phyloP scores from a whole-genome alignment of 2,888 invertebrate species.

The Schizaphis graminum region DNA sequence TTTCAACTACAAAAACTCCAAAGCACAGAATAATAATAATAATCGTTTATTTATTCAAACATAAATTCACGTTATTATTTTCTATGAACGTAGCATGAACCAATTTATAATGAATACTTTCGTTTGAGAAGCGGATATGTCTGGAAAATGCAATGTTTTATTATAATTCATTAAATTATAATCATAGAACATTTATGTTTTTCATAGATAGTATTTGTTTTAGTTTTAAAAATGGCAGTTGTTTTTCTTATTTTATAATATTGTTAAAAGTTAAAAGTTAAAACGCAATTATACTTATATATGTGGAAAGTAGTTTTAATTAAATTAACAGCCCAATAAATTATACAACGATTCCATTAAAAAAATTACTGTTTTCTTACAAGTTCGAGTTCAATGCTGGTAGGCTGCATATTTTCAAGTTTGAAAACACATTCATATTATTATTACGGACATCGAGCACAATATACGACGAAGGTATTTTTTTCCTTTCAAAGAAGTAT shows the following conservation, averaged over 20 bases:
- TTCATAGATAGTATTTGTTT: neutral
- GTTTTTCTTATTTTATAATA: neutral
- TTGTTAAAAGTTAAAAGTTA: neutral
- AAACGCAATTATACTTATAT: neutral
- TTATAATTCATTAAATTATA: neutral
- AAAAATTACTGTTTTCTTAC: slow-evolving; percentile 14
- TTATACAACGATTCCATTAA: neutral
- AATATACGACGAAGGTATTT: neutral
- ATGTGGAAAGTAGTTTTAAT: neutral
- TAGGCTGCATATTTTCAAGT: neutral
- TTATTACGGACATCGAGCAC: neutral
- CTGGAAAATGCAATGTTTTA: neutral
- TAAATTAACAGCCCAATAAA: slow-evolving; percentile 1
- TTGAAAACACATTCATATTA: neutral
- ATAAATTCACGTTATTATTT: neutral
- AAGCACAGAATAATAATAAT: neutral
- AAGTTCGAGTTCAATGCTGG: neutral
- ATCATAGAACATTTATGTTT: neutral
- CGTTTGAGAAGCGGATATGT: neutral
- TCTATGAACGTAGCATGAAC: neutral
- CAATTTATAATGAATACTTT: neutral
- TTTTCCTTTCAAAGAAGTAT: neutral
- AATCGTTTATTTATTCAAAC: neutral
- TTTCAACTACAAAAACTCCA: neutral
- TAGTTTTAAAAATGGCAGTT: neutral